These are phyloP conservation scores for Nannoperca australis DNA, from an alignment of 2,797 vertebrate species.

Conservation along the genomic window DNA sequence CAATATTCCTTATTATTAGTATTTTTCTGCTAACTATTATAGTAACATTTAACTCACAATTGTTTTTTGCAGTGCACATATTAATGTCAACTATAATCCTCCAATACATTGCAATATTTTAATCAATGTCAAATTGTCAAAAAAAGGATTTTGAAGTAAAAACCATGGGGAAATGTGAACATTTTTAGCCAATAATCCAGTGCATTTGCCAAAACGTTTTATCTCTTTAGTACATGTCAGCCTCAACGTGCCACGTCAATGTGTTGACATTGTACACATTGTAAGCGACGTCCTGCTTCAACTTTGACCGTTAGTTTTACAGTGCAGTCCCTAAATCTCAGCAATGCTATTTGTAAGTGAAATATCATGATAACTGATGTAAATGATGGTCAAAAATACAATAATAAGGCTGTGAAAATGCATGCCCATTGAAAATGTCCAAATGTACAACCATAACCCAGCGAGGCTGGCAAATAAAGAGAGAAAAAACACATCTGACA, in stretches of 20 bases:
- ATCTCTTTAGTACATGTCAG: not conserved
- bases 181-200: not conserved
- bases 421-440: not conserved
- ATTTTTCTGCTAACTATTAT: conserved; percentile 6
- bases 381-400: conserved; percentile 18
- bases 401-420: not conserved
- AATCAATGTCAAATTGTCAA: too few species aligned
- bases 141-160: not conserved
- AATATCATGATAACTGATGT: not conserved
- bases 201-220: too few species aligned
- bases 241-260: not conserved
- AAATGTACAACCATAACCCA: not conserved
- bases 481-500: not conserved
- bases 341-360: not conserved
- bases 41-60: not conserved
- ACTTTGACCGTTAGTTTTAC: not conserved
- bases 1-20: not conserved
- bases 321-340: not conserved
- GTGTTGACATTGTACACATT: too few species aligned
- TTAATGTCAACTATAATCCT: not conserved
- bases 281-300: not conserved
- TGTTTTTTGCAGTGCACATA: not conserved
- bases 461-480: not conserved
- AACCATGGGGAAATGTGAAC: not conserved
- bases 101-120: not conserved